A percentile compares a stretch with the other conserved stretches of the same genome.
These are phyloP conservation scores for Zaprionus capensis DNA, from an alignment of 1,140 invertebrate species.

Conservation along the genomic window DNA sequence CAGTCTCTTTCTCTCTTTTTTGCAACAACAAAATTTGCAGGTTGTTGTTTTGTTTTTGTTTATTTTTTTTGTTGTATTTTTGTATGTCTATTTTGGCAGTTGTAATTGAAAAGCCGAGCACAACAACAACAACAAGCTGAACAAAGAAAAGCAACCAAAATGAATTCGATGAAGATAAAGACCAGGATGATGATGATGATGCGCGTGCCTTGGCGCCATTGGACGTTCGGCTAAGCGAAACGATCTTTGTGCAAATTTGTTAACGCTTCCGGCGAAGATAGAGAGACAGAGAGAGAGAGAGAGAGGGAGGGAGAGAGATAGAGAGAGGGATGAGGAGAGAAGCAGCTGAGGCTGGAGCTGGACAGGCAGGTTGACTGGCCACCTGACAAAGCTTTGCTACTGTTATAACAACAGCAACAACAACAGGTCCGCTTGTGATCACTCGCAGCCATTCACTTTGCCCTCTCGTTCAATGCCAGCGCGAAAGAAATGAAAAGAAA, in stretches of 20 bases:
- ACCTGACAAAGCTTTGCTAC: constrained; percentile 43
- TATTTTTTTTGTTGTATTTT: background rate
- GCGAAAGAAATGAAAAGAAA: constrained; percentile 2
- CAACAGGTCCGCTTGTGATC: constrained; percentile 39
- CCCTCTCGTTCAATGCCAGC: constrained; percentile 62
- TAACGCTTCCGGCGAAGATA: constrained; percentile 62
- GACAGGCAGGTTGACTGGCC: constrained; percentile 20
- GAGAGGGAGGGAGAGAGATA: background rate
- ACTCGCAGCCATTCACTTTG: constrained; percentile 65
- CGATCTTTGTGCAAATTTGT: constrained; percentile 63
- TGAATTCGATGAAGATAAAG: constrained; percentile 26
- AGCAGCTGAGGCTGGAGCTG: constrained; percentile 11
- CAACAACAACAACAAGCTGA: constrained; percentile 11
- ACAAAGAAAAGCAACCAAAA: constrained; percentile 29
- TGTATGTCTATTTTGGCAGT: constrained; percentile 37
- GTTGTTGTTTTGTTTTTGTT: background rate
- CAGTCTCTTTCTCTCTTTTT: background rate
- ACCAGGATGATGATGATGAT: constrained; percentile 54
- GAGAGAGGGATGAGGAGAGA: background rate
- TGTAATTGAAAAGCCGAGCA: constrained; percentile 42
- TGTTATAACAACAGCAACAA: constrained; percentile 29
- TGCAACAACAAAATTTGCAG: constrained; percentile 11
- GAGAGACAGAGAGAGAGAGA: background rate
- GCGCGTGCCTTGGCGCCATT: constrained; percentile 73
- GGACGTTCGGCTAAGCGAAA: constrained; percentile 20